A percentile compares a stretch with the other conserved stretches of the same genome.
Conservation (phyloP, 2,888 invertebrate genomes). For the Apocheima hispidaria region DNA sequence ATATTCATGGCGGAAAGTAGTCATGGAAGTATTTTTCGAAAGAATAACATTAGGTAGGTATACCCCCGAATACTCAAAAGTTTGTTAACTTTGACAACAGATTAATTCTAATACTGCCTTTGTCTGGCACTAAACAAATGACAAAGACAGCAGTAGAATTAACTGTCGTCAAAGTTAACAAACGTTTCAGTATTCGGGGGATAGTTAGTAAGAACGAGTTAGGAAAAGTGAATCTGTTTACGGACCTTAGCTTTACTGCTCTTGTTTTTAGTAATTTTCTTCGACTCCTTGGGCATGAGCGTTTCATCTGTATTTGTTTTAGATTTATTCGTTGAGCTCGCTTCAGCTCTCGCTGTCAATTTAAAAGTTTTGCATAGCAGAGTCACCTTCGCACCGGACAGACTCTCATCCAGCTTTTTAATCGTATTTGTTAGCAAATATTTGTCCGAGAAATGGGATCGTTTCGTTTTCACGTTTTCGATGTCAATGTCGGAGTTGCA, state of each 20-base stretch:
- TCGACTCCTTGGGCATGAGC: conserved; percentile 25
- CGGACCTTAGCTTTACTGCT: conserved; percentile 17
- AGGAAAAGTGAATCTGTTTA: conserved; percentile 26
- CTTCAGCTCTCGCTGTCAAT: conserved; percentile 62
- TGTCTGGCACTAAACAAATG: too few relatives aligned
- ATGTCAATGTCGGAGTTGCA: conserved; percentile 43
- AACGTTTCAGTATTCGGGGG: too few relatives aligned
- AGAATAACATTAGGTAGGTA: neutral
- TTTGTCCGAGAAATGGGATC: conserved; percentile 65
- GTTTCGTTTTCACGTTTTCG: conserved; percentile 53
- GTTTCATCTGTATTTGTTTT: conserved; percentile 38
- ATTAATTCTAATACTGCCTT: too few relatives aligned
- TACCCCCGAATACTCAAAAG: too few relatives aligned
- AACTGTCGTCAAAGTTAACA: too few relatives aligned
- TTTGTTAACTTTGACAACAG: too few relatives aligned
- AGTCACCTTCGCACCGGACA: conserved; percentile 76
- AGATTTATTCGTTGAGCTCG: conserved; percentile 36
- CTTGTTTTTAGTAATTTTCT: conserved; percentile 21
- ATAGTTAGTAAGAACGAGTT: neutral
- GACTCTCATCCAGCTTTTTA: conserved; percentile 72
- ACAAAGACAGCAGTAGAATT: too few relatives aligned
- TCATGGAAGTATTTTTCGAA: neutral
- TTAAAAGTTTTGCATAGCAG: conserved; percentile 79
- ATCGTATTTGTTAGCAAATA: conserved; percentile 75
- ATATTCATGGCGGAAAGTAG: too few relatives aligned